Evolutionary conservation across 1,140 invertebrate genomes (phyloP).

Genomic region (Drosophila ohnishii): DNA sequence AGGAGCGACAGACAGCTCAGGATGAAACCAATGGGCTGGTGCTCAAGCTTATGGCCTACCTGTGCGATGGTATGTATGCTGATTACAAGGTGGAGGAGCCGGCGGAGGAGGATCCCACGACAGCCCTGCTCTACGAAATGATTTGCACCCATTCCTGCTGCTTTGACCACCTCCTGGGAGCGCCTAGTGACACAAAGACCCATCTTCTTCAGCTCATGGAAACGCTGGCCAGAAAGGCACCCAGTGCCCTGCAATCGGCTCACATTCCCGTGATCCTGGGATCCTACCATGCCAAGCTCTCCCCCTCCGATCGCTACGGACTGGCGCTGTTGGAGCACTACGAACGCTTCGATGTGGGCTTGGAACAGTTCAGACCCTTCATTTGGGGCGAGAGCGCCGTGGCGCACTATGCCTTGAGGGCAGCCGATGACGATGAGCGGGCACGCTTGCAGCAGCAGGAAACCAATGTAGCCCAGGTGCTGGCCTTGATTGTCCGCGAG

Average conservation of each 20-base stretch:
- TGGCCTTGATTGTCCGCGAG: conserved; percentile 88
- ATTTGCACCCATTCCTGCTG: conserved; percentile 90
- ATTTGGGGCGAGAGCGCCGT: conserved; percentile 91
- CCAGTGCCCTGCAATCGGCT: conserved; percentile 85
- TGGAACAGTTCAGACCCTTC: conserved; percentile 89
- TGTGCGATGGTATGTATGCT: conserved; percentile 86
- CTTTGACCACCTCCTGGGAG: conserved; percentile 83
- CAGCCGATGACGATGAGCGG: conserved; percentile 84
- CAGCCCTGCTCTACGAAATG: conserved; percentile 87
- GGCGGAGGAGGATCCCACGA: conserved; percentile 17
- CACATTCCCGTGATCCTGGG: conserved; percentile 89
- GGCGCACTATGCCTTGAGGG: conserved; percentile 88
- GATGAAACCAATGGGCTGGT: conserved; percentile 76
- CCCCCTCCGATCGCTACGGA: conserved; percentile 86
- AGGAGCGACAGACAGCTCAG: conserved; percentile 74
- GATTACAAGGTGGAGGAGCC: conserved; percentile 42
- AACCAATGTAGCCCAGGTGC: conserved; percentile 88
- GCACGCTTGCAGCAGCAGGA: conserved; percentile 85
- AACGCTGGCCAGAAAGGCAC: conserved; percentile 85
- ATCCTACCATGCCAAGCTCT: conserved; percentile 88
- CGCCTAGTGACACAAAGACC: conserved; percentile 84
- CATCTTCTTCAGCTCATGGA: conserved; percentile 86
- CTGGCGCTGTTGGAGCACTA: conserved; percentile 87
- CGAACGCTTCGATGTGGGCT: conserved; percentile 85
- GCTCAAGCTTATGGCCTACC: conserved; percentile 84